Conservation (phyloP, 2,888 invertebrate genomes). For the Halictus ligatus region DNA sequence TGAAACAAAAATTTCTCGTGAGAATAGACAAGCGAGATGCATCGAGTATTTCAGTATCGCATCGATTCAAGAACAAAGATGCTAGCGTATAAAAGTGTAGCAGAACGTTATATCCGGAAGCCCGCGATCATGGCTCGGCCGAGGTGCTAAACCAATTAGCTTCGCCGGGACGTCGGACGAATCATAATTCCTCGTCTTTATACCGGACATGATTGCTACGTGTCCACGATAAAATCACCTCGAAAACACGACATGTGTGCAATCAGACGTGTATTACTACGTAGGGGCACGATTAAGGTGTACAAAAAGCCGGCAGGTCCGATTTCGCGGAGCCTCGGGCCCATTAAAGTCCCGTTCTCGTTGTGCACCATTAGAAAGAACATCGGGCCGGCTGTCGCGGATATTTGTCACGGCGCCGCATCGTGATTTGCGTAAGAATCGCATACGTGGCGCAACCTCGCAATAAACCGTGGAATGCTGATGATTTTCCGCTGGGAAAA, state of each 20-base stretch:
- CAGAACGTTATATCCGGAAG: not conserved
- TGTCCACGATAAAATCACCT: not conserved
- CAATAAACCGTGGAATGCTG: conserved; percentile 61
- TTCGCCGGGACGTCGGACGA: not conserved
- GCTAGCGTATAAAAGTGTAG: not conserved
- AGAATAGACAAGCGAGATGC: not conserved
- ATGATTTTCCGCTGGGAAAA: conserved; percentile 51
- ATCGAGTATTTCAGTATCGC: not conserved
- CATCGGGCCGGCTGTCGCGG: not conserved
- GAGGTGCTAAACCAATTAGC: conserved; percentile 10
- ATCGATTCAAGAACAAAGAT: not conserved
- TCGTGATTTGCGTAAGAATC: conserved; percentile 66
- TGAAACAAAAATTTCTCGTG: not conserved
- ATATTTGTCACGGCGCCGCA: conserved; percentile 56
- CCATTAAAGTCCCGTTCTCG: conserved; percentile 17
- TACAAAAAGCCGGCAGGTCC: not conserved
- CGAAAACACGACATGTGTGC: conserved; percentile 6
- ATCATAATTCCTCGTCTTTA: not conserved
- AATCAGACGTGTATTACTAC: conserved; percentile 10
- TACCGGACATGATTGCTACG: not conserved
- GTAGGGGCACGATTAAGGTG: conserved; percentile 13
- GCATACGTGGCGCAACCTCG: conserved; percentile 46
- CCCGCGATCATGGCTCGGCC: not conserved
- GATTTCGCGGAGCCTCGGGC: not conserved
- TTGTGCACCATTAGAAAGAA: conserved; percentile 25